phyloP scores from a whole-genome alignment of 1,140 invertebrate genomes.

The Drosophila lini region DNA sequence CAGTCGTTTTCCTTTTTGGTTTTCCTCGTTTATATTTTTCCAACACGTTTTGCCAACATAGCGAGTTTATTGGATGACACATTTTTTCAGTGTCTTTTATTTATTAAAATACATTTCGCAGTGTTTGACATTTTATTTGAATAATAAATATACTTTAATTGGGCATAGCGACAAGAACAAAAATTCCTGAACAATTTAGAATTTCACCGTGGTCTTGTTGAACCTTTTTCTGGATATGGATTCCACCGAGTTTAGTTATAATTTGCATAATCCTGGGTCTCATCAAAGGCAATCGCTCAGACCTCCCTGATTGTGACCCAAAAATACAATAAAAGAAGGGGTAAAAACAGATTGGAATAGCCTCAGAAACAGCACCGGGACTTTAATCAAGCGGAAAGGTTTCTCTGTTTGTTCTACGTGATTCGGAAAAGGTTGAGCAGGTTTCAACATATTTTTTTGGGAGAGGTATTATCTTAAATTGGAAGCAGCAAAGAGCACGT shows the following conservation, averaged over 20 bases:
- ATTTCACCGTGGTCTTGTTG: conserved; percentile 1
- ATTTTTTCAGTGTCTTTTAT: conserved; percentile 24
- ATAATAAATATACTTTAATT: conserved; percentile 30
- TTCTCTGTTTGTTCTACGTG: conserved; percentile 49
- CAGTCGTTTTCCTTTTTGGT: conserved; percentile 6
- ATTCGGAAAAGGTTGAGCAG: conserved; percentile 38
- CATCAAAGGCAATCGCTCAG: conserved; percentile 18
- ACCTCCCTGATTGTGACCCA: conserved; percentile 34
- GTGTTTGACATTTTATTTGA: conserved; percentile 33
- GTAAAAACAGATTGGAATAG: conserved; percentile 14
- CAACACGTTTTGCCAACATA: conserved; percentile 10
- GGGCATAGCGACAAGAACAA: background rate
- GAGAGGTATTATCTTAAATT: conserved; percentile 33
- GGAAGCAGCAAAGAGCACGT: conserved; percentile 28
- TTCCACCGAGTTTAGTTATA: background rate
- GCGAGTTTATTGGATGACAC: conserved; percentile 35
- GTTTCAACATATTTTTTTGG: conserved; percentile 18
- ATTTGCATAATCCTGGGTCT: conserved; percentile 33
- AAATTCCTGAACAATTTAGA: conserved; percentile 7
- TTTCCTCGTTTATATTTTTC: conserved; percentile 5
- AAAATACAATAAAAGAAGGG: conserved; percentile 14
- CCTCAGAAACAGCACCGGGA: background rate
- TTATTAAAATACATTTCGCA: conserved; percentile 21
- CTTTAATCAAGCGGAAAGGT: conserved; percentile 49
- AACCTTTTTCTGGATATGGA: conserved; percentile 8